These are phyloP conservation scores for Microcaecilia unicolor DNA, from an alignment of 2,797 vertebrate species.

Conservation along the genomic window DNA sequence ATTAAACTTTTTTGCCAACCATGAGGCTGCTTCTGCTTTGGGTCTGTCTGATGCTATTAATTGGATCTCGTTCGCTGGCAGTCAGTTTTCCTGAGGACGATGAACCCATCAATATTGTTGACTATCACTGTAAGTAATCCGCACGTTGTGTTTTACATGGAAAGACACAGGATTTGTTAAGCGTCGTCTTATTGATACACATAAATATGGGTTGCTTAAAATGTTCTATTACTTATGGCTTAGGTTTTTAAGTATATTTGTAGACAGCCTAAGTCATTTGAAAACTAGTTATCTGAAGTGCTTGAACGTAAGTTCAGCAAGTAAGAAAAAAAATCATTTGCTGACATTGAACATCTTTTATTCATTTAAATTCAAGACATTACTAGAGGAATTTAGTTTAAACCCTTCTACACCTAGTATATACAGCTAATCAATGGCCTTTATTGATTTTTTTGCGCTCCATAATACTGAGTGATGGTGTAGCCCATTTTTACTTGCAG, in stretches of 20 bases:
- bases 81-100: constrained; percentile 92
- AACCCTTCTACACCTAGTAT: constrained; percentile 64
- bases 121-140: constrained; percentile 85
- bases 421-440: constrained; percentile 64
- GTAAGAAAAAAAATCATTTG: constrained; percentile 41
- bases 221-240: background rate
- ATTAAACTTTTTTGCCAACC: constrained; percentile 53
- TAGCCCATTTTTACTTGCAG: constrained; percentile 70
- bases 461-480: constrained; percentile 63
- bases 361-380: constrained; percentile 67
- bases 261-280: background rate
- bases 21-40: constrained; percentile 72
- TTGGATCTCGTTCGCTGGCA: constrained; percentile 55
- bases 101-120: constrained; percentile 75
- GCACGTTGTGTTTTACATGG: background rate
- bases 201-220: background rate
- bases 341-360: constrained; percentile 47
- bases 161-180: too few species aligned
- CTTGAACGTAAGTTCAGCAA: constrained; percentile 36
- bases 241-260: background rate
- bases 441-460: constrained; percentile 59
- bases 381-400: constrained; percentile 64
- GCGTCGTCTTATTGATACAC: too few species aligned
- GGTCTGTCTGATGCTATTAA: constrained; percentile 62
- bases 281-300: constrained; percentile 7